Evolutionary conservation across 2,888 invertebrate species (phyloP).

Genomic region (Sialis lutaria): DNA sequence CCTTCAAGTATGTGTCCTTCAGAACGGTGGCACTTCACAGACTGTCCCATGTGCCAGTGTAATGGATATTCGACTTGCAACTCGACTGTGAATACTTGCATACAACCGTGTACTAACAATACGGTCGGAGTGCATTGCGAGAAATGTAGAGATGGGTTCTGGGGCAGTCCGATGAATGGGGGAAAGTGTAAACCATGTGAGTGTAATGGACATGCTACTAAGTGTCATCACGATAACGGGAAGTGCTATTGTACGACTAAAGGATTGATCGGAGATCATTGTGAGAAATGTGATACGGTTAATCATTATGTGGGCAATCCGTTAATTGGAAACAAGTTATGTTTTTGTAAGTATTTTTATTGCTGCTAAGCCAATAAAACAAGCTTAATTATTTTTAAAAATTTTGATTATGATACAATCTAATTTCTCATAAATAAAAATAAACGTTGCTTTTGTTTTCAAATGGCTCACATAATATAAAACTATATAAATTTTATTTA

Average conservation of each 20-base stretch:
- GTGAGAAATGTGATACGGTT: constrained; percentile 88
- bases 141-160: constrained; percentile 76
- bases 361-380: neutral
- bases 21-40: constrained; percentile 81
- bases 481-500: constrained; percentile 2
- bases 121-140: constrained; percentile 80
- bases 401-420: too few species aligned
- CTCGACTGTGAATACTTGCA: constrained; percentile 49
- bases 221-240: constrained; percentile 83
- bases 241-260: constrained; percentile 94
- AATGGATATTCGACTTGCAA: constrained; percentile 85
- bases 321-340: constrained; percentile 67
- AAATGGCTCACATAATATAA: too few species aligned
- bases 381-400: too few species aligned
- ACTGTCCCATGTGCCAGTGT: constrained; percentile 88
- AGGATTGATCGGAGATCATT: constrained; percentile 86
- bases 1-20: constrained; percentile 42
- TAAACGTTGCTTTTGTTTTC: too few species aligned
- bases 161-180: constrained; percentile 90
- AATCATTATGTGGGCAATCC: constrained; percentile 92
- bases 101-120: constrained; percentile 66
- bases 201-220: constrained; percentile 82
- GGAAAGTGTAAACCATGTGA: constrained; percentile 85
- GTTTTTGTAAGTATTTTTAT: constrained; percentile 68
- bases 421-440: too few species aligned